Percentiles rank a stretch among this genome's conserved stretches.
phyloP scores from a whole-genome alignment of 35 echinoderm and acorn worm species.

The Diadema setosum region DNA sequence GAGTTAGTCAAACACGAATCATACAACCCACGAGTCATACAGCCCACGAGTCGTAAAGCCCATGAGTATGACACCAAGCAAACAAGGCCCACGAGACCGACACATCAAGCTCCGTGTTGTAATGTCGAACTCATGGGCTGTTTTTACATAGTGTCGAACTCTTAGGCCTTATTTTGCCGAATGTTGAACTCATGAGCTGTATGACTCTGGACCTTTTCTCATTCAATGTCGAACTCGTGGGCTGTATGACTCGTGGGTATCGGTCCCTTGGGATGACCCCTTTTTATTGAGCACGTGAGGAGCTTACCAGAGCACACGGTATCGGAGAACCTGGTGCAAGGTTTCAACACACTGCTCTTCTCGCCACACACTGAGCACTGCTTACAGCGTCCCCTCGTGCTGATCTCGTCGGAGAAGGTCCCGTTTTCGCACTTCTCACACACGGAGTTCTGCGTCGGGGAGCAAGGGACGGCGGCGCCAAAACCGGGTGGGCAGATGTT shows the following conservation, averaged over 20 bases:
- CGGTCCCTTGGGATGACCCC: not conserved
- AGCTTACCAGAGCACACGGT: constrained; percentile 92
- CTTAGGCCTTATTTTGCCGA: no score
- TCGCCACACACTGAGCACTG: constrained; percentile 56
- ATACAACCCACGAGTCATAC: no score
- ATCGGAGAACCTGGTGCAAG: constrained; percentile 67
- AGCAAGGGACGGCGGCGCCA: constrained; percentile 61
- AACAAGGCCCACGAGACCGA: no score
- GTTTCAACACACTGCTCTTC: constrained; percentile 18
- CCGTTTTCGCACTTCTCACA: constrained; percentile 57
- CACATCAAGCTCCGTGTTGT: no score
- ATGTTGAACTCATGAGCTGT: no score
- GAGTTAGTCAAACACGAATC: no score
- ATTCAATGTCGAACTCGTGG: not conserved
- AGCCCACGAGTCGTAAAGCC: no score
- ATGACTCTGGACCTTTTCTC: no score
- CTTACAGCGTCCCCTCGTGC: constrained; percentile 59
- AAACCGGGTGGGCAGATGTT: constrained; percentile 79
- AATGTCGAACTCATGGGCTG: no score
- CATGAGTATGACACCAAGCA: no score
- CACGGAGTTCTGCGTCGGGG: constrained; percentile 28
- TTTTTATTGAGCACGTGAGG: no score
- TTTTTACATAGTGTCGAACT: no score
- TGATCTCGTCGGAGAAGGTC: constrained; percentile 81
- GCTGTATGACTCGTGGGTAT: not conserved